Conservation (phyloP, 2,113 vertebrate genomes). For the Urocolius indicus region DNA sequence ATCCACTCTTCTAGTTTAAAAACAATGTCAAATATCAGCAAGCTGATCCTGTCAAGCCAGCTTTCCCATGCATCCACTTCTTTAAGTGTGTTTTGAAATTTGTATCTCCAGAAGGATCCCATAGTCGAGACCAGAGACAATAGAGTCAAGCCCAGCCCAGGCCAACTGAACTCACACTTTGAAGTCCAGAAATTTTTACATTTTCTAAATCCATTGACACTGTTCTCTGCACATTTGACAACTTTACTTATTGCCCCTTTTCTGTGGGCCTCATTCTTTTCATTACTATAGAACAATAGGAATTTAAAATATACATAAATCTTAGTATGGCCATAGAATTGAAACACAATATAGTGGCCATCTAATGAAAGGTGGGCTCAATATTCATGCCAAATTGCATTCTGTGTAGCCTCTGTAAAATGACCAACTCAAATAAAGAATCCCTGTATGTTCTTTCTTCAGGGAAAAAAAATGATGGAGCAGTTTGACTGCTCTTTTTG, state of each 20-base stretch:
- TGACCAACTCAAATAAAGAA: background rate
- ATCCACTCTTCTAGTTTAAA: background rate
- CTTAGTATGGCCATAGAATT: background rate
- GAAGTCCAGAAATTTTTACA: background rate
- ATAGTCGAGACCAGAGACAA: background rate
- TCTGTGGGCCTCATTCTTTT: background rate
- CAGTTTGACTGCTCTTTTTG: background rate
- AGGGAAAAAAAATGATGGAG: background rate
- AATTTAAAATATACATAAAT: constrained; percentile 15
- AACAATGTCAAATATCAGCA: background rate
- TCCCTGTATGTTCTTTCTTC: background rate
- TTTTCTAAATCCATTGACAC: constrained; percentile 28
- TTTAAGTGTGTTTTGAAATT: background rate
- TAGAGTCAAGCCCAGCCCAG: background rate
- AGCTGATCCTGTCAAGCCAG: background rate
- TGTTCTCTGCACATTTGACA: background rate
- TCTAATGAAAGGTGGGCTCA: background rate
- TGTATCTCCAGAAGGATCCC: background rate
- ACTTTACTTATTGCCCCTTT: background rate
- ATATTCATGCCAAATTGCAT: background rate
- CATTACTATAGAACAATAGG: constrained; percentile 6
- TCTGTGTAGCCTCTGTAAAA: background rate
- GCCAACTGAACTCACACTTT: background rate
- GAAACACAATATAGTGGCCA: background rate
- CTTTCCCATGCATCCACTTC: background rate